These are phyloP conservation scores for Geodia barretti DNA, from an alignment of 37 sponge, comb jelly and placozoan genomes.

Conservation along the genomic window DNA sequence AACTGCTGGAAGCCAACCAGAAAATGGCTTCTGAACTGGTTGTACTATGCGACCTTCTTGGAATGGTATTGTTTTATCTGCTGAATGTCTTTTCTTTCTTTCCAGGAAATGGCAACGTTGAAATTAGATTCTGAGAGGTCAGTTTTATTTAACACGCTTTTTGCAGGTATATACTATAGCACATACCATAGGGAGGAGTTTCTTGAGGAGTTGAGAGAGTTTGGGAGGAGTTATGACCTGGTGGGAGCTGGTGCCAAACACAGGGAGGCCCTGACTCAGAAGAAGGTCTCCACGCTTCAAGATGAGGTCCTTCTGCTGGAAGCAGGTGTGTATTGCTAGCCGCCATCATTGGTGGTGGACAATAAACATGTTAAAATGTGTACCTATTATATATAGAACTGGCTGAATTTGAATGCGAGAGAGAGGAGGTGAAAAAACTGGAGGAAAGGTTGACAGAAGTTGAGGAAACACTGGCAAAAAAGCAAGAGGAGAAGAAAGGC, in stretches of 20 bases:
- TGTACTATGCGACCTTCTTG: too few relatives aligned
- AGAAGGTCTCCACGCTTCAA: slow-evolving; percentile 20
- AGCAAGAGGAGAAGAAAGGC: slow-evolving; percentile 13
- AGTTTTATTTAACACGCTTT: not conserved
- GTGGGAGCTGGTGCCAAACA: slow-evolving; percentile 14
- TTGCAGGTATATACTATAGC: too few relatives aligned
- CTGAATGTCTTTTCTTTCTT: too few relatives aligned
- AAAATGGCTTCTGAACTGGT: not conserved
- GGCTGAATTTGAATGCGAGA: slow-evolving; percentile 9
- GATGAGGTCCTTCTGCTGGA: slow-evolving; percentile 47
- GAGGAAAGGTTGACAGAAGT: slow-evolving; percentile 8
- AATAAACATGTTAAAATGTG: not conserved
- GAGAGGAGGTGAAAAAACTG: slow-evolving; percentile 18
- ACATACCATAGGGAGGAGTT: slow-evolving; percentile 26
- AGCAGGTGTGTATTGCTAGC: slow-evolving; percentile 42
- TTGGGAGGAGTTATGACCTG: slow-evolving; percentile 50
- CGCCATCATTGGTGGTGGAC: not conserved
- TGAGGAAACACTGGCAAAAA: slow-evolving; percentile 6
- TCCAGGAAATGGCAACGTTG: not conserved
- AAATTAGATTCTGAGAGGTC: not conserved
- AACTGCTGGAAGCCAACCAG: not conserved
- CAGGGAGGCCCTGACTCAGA: slow-evolving; percentile 35
- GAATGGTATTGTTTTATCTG: too few relatives aligned
- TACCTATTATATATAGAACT: slow-evolving; percentile 16
- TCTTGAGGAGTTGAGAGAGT: slow-evolving; percentile 28